Base-by-base conservation (phyloP, 2,113 vertebrate species). In the Neotragus moschatus region DNA sequence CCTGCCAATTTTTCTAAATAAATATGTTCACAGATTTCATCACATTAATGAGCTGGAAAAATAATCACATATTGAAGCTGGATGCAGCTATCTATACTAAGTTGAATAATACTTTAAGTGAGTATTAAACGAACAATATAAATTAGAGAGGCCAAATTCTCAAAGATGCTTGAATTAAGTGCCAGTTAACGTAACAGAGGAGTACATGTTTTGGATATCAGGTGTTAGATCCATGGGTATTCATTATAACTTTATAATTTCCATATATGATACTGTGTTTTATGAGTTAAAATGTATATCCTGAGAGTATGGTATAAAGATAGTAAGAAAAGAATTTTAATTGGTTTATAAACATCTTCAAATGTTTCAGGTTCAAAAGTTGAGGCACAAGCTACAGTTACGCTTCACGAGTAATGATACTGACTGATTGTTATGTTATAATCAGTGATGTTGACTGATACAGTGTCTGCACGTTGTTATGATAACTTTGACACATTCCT, bases 1-100 rank as follows among this genome's bases (percentile, higher is more conserved):
- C 90, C 90, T 94, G 95, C 94, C 96, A 98, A 82, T 92, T 98
- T 96, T 97, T 96, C 92, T 92, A 96, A 96, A 96, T 97, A 95
- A 96, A 88, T 96, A 92, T 92, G 77, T 97, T 96, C 92, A 90
- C 95, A 98, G 94, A 96, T 96, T 97, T 96, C 95, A 88, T 95
- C 95, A 96, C 95, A 96, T 94, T 97, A 97, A 98, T 98, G 96
- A 97, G 86, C 84, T 94, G 94, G 60, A 96, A 70, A 97, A 97
- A 92, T 96, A 98, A 97, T 66, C 70, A 63, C 45, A 84, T 85
- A 97, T 3, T 90, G 90, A 96, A 95, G 90, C 92, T 94, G 75
- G 45, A 85, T 90, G 33, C 36, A 95, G 84, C 95, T 97, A 73
- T 77, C 80, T 81, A 77, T 90, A 96, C 25, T 60, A 85, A 94